Conservation (phyloP, 2,888 invertebrate genomes). For the Scaptomyza caliginosa region DNA sequence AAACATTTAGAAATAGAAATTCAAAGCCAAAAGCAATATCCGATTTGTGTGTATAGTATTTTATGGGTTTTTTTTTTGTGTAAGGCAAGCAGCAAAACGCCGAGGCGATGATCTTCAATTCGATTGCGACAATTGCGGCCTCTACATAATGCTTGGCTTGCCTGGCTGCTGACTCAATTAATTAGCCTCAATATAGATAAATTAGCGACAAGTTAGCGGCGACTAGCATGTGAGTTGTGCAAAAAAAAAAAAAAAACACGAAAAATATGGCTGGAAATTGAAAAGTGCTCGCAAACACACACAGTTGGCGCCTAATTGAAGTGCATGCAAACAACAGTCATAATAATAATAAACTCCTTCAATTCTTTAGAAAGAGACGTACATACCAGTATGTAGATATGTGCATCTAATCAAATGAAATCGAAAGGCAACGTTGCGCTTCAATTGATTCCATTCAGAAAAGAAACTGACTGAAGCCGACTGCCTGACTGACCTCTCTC, state of each 20-base stretch:
- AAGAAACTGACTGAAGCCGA: background rate
- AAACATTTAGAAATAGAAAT: slow-evolving; percentile 38
- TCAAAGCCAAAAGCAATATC: slow-evolving; percentile 42
- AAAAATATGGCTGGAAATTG: slow-evolving; percentile 52
- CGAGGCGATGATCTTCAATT: slow-evolving; percentile 52
- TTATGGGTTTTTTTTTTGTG: too few species aligned
- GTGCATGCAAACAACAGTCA: slow-evolving; percentile 63
- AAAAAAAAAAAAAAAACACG: slow-evolving; percentile 23
- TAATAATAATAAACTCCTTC: slow-evolving; percentile 8
- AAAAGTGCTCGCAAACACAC: slow-evolving; percentile 60
- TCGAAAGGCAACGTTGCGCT: slow-evolving; percentile 55
- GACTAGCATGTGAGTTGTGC: slow-evolving; percentile 30
- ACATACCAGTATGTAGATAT: background rate
- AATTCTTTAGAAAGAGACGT: too few species aligned
- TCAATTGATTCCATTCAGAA: slow-evolving; percentile 61
- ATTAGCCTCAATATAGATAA: slow-evolving; percentile 72
- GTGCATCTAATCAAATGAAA: slow-evolving; percentile 54
- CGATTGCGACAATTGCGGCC: slow-evolving; percentile 24
- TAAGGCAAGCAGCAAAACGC: slow-evolving; percentile 8
- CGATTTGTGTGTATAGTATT: slow-evolving; percentile 4
- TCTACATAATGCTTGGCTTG: slow-evolving; percentile 36
- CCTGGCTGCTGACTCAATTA: slow-evolving; percentile 51
- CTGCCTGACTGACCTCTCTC: slow-evolving; percentile 46
- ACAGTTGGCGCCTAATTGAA: slow-evolving; percentile 67
- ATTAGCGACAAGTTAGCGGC: slow-evolving; percentile 63